These are phyloP conservation scores for Standfussiana lucernea DNA, from an alignment of 2,888 invertebrate genomes.

Conservation along the genomic window DNA sequence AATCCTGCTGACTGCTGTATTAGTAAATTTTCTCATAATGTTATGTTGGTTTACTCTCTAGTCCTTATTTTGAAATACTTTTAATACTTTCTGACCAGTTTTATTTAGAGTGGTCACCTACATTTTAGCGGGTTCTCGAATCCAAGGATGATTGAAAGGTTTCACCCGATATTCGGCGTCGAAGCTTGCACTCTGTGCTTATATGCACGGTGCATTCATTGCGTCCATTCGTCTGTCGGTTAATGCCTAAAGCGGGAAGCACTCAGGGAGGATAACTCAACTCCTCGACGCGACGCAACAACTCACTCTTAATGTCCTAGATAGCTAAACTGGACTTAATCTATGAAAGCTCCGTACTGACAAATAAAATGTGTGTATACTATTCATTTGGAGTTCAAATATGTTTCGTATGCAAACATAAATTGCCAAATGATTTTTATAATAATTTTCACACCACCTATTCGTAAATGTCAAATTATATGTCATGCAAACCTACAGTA, in stretches of 20 bases:
- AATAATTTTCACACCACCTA: too few species aligned
- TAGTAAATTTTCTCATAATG: background rate
- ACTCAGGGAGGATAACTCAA: slow-evolving; percentile 6
- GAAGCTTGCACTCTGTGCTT: background rate
- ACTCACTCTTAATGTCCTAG: slow-evolving; percentile 49
- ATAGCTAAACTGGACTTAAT: slow-evolving; percentile 37
- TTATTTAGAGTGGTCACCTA: slow-evolving; percentile 10
- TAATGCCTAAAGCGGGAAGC: slow-evolving; percentile 13
- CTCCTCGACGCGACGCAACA: slow-evolving; percentile 22
- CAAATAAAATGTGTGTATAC: slow-evolving; percentile 18
- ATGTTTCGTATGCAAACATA: too few species aligned
- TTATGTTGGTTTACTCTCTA: background rate
- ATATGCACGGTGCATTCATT: background rate
- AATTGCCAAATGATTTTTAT: too few species aligned
- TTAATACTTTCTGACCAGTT: background rate
- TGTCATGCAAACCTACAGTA: too few species aligned
- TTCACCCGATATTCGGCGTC: background rate
- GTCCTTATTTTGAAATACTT: background rate
- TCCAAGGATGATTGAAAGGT: slow-evolving; percentile 9
- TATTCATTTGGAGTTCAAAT: background rate
- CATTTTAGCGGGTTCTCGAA: background rate
- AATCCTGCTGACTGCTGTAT: background rate
- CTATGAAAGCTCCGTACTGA: slow-evolving; percentile 15
- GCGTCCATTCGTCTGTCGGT: slow-evolving; percentile 16
- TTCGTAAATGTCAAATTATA: too few species aligned